phyloP scores from a whole-genome alignment of 2,888 invertebrate species.

The Boloria euphrosyne region DNA sequence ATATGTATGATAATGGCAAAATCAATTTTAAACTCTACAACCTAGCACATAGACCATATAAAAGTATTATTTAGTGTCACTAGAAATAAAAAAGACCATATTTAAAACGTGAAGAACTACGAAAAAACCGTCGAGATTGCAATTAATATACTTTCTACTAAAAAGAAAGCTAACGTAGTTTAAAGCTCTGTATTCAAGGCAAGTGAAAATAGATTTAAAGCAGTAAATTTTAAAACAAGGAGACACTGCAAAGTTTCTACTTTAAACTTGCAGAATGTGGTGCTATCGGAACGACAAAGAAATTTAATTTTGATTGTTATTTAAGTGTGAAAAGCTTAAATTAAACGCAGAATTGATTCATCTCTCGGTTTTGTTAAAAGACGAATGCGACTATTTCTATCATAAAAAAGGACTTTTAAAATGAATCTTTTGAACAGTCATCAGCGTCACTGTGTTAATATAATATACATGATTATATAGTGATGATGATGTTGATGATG shows the following conservation, averaged over 20 bases:
- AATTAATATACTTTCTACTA: slow-evolving; percentile 21
- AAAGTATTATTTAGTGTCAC: background rate
- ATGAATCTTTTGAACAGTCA: no score
- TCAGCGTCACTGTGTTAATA: no score
- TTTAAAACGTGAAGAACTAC: background rate
- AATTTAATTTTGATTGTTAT: slow-evolving; percentile 4
- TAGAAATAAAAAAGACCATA: background rate
- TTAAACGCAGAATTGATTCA: background rate
- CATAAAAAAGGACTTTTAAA: background rate
- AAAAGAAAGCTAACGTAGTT: slow-evolving; percentile 20
- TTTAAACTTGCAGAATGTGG: slow-evolving; percentile 20
- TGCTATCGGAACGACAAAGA: slow-evolving; percentile 6
- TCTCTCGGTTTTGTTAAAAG: background rate
- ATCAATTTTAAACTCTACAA: no score
- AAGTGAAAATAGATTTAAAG: slow-evolving; percentile 24
- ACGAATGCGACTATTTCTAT: background rate
- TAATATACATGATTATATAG: no score
- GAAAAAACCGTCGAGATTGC: slow-evolving; percentile 1
- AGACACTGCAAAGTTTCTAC: slow-evolving; percentile 23
- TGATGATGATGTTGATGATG: no score
- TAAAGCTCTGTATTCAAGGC: slow-evolving; percentile 18
- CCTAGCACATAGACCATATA: no score
- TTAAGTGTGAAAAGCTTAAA: slow-evolving; percentile 1
- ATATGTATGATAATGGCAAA: no score
- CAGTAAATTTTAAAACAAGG: slow-evolving; percentile 28